A percentile compares a stretch with the other conserved stretches of the same genome.
Conservation (phyloP, 2,888 invertebrate species). For the Ophraella communa region DNA sequence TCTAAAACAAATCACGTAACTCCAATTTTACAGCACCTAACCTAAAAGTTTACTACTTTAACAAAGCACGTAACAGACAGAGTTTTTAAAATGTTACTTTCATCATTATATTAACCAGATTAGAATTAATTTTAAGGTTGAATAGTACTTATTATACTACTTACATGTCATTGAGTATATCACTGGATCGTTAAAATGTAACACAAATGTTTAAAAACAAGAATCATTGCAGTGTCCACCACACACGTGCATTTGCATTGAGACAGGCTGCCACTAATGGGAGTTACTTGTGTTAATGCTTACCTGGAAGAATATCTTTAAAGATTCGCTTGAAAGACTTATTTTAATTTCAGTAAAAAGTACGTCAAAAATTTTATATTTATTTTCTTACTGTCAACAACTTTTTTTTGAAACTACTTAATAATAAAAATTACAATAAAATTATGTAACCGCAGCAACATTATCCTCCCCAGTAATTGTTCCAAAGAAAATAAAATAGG, state of each 20-base stretch:
- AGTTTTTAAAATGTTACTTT: background rate
- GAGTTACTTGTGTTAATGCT: too few relatives aligned
- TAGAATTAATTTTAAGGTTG: too few relatives aligned
- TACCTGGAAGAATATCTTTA: too few relatives aligned
- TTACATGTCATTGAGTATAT: background rate
- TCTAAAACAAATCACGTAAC: background rate
- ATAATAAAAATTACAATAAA: too few relatives aligned
- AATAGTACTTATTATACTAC: background rate
- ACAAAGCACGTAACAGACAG: conserved; percentile 1
- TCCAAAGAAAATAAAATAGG: too few relatives aligned
- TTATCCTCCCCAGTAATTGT: too few relatives aligned
- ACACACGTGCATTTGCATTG: background rate
- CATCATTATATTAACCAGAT: background rate
- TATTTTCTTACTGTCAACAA: too few relatives aligned
- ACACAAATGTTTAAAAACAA: background rate
- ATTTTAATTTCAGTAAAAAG: too few relatives aligned
- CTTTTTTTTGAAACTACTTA: too few relatives aligned
- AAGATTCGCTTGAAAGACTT: too few relatives aligned
- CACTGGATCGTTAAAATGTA: background rate
- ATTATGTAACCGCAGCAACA: too few relatives aligned
- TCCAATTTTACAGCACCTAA: conserved; percentile 2
- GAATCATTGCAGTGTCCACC: background rate
- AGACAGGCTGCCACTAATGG: conserved; percentile 1
- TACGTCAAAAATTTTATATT: too few relatives aligned
- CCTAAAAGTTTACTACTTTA: background rate